These are phyloP conservation scores for Podarcis siculus DNA, from an alignment of 2,797 vertebrate genomes.

Conservation along the genomic window DNA sequence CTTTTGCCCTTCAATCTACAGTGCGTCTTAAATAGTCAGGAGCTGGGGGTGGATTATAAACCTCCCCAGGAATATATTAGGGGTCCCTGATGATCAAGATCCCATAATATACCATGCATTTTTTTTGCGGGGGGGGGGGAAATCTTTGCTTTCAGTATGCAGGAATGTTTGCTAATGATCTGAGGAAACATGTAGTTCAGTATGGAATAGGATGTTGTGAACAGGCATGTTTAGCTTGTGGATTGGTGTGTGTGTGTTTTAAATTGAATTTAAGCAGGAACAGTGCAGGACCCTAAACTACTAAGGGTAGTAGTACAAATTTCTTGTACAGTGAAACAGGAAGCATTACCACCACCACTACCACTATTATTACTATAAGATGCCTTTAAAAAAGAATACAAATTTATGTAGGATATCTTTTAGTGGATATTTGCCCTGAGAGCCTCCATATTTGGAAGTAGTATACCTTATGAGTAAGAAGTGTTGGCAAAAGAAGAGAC, in stretches of 20 bases:
- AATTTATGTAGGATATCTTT: background rate
- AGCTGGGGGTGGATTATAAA: background rate
- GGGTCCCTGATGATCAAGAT: background rate
- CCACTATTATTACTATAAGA: background rate
- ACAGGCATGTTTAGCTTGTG: background rate
- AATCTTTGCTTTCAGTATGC: background rate
- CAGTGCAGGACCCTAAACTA: background rate
- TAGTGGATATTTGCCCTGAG: background rate
- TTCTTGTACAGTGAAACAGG: background rate
- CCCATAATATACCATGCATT: too few relatives aligned
- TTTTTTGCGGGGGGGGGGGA: background rate
- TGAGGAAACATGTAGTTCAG: background rate
- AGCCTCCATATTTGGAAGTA: background rate
- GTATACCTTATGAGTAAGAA: background rate
- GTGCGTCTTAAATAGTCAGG: background rate
- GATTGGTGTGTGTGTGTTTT: background rate
- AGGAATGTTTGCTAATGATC: background rate
- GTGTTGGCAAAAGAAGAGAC: background rate
- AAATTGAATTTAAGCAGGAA: background rate
- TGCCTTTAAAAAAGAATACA: background rate
- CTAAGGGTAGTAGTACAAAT: background rate
- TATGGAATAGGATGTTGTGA: background rate
- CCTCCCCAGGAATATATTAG: background rate
- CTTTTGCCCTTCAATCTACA: background rate
- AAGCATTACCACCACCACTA: background rate